Conservation (phyloP, 2,797 vertebrate species). For the Momotus momota region DNA sequence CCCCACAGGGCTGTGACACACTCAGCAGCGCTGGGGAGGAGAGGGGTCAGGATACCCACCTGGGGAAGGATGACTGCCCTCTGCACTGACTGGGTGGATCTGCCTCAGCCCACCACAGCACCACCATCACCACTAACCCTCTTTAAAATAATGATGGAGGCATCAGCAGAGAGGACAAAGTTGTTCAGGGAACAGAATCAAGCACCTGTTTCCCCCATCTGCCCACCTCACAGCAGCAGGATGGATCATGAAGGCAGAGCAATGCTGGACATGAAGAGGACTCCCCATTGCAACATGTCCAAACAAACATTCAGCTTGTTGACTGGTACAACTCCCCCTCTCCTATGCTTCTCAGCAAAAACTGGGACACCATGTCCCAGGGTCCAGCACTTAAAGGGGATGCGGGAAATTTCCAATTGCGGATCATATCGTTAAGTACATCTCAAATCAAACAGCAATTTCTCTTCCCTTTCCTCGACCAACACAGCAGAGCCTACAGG, state of each 20-base stretch:
- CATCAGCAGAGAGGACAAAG: not conserved
- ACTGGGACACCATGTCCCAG: not conserved
- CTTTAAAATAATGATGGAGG: not conserved
- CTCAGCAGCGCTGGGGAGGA: not conserved
- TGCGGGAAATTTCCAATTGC: not conserved
- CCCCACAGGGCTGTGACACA: not conserved
- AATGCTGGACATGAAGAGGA: not conserved
- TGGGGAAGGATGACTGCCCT: not conserved
- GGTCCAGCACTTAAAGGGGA: not conserved
- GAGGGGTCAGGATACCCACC: not conserved
- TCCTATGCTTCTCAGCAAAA: not conserved
- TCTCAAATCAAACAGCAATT: not conserved
- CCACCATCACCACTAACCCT: not conserved
- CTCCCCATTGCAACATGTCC: not conserved
- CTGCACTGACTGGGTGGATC: not conserved
- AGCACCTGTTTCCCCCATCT: rapidly evolving
- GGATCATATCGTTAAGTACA: not conserved
- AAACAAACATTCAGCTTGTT: not conserved
- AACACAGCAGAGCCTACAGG: not conserved
- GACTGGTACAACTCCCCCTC: not conserved
- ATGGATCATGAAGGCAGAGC: not conserved
- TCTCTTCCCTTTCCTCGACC: not conserved
- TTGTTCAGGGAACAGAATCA: not conserved
- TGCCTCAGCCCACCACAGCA: not conserved
- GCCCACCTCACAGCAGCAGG: not conserved